Evolutionary conservation across 2,797 vertebrate genomes (phyloP).

Genomic region (Bovichtus variegatus): DNA sequence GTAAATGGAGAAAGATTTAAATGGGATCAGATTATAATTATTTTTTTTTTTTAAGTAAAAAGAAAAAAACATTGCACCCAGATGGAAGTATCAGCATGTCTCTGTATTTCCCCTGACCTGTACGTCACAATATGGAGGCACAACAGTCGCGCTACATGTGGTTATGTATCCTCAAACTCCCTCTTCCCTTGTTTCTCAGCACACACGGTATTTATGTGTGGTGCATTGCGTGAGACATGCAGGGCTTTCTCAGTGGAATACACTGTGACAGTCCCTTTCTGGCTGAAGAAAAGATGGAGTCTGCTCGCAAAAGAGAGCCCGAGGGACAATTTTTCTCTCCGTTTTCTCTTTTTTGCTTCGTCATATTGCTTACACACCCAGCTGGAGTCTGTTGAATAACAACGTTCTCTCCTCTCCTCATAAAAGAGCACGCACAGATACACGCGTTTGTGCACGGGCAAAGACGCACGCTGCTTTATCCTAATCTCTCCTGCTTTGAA

Average conservation of each 20-base stretch:
- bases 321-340: neutral
- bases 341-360: constrained; percentile 5
- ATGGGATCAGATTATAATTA: neutral
- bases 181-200: neutral
- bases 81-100: neutral
- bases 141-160: neutral
- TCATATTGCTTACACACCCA: constrained; percentile 42
- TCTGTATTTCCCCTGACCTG: neutral
- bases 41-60: too few relatives aligned
- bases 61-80: neutral
- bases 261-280: constrained; percentile 35
- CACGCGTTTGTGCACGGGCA: neutral
- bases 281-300: constrained; percentile 43
- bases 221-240: constrained; percentile 10
- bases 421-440: constrained; percentile 3
- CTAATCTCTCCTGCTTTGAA: constrained; percentile 43
- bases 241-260: constrained; percentile 30
- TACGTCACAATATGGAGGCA: neutral
- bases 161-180: neutral
- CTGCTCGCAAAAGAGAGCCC: constrained; percentile 3
- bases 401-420: neutral
- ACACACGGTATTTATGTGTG: neutral
- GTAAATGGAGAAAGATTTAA: neutral
- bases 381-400: constrained; percentile 30
- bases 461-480: neutral